Conservation (phyloP, 1,140 invertebrate species). For the Neelides sp. region DNA sequence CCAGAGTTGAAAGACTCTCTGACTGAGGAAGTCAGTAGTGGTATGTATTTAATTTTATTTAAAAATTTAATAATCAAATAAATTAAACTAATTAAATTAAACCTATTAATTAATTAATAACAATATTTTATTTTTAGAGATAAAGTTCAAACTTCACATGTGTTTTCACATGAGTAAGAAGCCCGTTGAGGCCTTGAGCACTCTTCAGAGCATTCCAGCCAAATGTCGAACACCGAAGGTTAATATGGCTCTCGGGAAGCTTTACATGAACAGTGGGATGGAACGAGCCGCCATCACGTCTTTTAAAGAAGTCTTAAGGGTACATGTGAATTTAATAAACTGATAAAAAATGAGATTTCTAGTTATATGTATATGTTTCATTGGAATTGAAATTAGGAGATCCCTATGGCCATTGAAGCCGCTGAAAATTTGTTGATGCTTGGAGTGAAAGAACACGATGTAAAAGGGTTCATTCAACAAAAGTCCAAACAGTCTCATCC, state of each 20-base stretch:
- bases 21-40: constrained; percentile 38
- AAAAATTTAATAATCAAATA: background rate
- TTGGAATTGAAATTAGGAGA: constrained; percentile 41
- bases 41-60: constrained; percentile 26
- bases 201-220: constrained; percentile 54
- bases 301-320: constrained; percentile 61
- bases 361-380: background rate
- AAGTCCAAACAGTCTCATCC: constrained; percentile 37
- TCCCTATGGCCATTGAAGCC: constrained; percentile 58
- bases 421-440: constrained; percentile 51
- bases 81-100: background rate
- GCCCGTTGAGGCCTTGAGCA: constrained; percentile 46
- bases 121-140: constrained; percentile 41
- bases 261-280: constrained; percentile 56
- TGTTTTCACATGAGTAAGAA: constrained; percentile 55
- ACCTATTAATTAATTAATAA: constrained; percentile 27
- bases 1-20: constrained; percentile 38
- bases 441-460: constrained; percentile 56
- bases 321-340: constrained; percentile 15
- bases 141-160: constrained; percentile 61
- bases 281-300: constrained; percentile 55
- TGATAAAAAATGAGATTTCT: constrained; percentile 5
- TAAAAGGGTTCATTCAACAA: constrained; percentile 51
- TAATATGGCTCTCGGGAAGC: constrained; percentile 56
- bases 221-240: constrained; percentile 54